Evolutionary conservation across 2,113 vertebrate genomes (phyloP), one percentile per base, ranked within the genome.

Genomic region (Bubalus kerabau): DNA sequence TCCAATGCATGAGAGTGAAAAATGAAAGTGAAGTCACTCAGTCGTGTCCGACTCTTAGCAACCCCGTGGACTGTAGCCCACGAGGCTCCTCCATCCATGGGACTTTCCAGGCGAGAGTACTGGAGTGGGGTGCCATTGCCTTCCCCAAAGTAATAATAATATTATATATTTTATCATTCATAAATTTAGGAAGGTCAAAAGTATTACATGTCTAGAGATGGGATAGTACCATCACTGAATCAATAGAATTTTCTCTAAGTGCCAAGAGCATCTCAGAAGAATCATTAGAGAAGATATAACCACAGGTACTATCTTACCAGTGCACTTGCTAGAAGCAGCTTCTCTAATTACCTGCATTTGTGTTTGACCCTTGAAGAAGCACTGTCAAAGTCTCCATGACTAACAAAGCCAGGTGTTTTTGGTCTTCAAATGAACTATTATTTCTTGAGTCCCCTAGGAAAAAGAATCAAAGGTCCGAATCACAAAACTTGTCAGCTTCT

Each of bases 331-430:
- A 84, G 60, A 0, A 8, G n/a, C 23, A 7, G n/a, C 30, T 52
- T 92, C 74, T 59, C 40, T 91, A 96, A 98, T 98, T 96, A 99
- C 99, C 99, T 99, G 99, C 99, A 96, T 99, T 99, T 94, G 99
- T 99, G 98, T 99, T 99, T 90, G 99, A 99, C 93, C 99, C 99
- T 97, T 99, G 99, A 89, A 99, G 99, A 3, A 99, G 99, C 80
- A 99, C 99, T 4, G 99, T 99, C 96, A 99, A 98, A 0, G 99
- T 99, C 98, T 99, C 99, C 99, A 99, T 99, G 97, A 99, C 99
- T 98, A 99, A 98, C 98, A 99, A 99, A 86, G 99, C 99, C 97
- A 99, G 94, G 97, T 99, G 99, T 96, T 99, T 99, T 99, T 99
- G 99, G 96, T 99, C 99, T 98, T 99, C 99, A 26, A 99, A 98